Evolutionary conservation across 64 coral and sea anemone species (phyloP).

Genomic region (Stichodactyla helianthus): DNA sequence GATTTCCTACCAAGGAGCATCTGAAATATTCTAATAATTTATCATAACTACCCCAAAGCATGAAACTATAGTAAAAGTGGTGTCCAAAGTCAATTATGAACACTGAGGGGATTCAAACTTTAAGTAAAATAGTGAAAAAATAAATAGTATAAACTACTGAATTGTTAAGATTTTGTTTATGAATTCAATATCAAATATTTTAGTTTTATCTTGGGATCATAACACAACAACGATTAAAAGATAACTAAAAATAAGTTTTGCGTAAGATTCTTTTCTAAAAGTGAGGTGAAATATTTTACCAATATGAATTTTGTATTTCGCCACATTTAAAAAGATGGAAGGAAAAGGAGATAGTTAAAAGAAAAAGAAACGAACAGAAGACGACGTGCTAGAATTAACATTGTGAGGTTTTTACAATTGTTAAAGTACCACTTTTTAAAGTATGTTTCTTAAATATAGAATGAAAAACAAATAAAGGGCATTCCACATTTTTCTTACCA

Average conservation of each 20-base stretch:
- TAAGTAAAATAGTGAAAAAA: neutral
- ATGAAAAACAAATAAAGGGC: too few species aligned
- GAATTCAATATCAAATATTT: neutral
- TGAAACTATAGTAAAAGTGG: neutral
- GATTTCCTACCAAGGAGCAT: neutral
- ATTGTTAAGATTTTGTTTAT: neutral
- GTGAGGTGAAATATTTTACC: neutral
- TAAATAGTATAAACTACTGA: neutral
- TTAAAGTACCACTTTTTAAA: too few species aligned
- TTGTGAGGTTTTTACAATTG: too few species aligned
- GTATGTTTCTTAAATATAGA: too few species aligned
- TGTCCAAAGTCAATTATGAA: neutral
- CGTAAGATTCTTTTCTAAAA: neutral
- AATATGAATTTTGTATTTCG: neutral
- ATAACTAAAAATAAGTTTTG: constrained; percentile 5
- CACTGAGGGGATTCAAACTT: neutral
- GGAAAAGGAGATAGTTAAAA: too few species aligned
- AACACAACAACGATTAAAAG: neutral
- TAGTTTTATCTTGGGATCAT: neutral
- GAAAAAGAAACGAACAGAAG: too few species aligned
- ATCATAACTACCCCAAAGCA: neutral
- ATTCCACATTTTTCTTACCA: neutral
- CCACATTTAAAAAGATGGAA: neutral
- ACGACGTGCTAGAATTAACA: too few species aligned
- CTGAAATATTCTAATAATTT: neutral